Conservation (phyloP, 2,797 vertebrate genomes). For the Pygocentrus nattereri region DNA sequence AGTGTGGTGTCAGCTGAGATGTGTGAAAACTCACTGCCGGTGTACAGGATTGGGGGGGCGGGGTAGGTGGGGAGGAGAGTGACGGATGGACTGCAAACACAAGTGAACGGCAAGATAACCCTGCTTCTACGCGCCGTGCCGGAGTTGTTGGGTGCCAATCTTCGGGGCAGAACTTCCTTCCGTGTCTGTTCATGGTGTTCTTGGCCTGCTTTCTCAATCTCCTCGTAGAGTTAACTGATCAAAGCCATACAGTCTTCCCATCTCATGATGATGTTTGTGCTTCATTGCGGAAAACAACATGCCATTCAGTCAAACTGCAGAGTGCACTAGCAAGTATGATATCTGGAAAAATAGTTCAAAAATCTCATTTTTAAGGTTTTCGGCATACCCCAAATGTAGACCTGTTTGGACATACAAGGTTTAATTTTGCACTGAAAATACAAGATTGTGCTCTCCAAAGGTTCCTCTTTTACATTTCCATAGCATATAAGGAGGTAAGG, state of each 20-base stretch:
- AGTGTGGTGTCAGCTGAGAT: slow-evolving; percentile 65
- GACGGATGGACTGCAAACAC: slow-evolving; percentile 48
- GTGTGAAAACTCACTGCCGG: slow-evolving; percentile 43
- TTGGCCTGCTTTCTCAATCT: not conserved
- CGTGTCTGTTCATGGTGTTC: slow-evolving; percentile 18
- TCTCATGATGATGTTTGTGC: not conserved
- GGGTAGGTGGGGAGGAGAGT: slow-evolving; percentile 2
- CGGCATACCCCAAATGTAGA: not conserved
- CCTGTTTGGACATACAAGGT: not conserved
- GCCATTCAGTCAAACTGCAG: not conserved
- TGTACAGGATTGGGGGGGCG: slow-evolving; percentile 32
- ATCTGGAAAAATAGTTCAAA: slow-evolving; percentile 8
- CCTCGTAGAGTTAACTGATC: slow-evolving; percentile 23
- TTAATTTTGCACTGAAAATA: not conserved
- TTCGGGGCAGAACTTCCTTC: slow-evolving; percentile 17
- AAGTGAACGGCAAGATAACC: slow-evolving; percentile 44
- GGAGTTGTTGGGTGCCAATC: slow-evolving; percentile 40
- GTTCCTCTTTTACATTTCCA: no score
- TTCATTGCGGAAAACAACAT: not conserved
- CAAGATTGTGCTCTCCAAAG: no score
- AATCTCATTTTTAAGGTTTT: not conserved
- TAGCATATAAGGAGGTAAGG: no score
- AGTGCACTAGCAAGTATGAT: slow-evolving; percentile 8
- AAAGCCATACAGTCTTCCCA: not conserved
- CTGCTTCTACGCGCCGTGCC: not conserved